Evolutionary conservation across 2,113 vertebrate genomes (phyloP).

Genomic region (Ovis canadensis): DNA sequence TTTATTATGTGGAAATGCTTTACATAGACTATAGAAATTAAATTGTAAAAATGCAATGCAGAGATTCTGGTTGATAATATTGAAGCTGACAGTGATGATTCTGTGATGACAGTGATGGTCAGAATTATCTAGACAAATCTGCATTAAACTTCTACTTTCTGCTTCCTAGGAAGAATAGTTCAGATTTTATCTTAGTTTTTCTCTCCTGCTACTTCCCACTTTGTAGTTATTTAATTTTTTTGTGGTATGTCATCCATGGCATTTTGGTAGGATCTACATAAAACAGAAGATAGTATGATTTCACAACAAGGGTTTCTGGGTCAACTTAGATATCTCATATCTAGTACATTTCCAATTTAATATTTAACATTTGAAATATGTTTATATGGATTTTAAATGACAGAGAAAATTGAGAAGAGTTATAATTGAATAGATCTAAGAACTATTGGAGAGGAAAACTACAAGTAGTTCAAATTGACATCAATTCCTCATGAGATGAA

Average conservation of each 20-base stretch:
- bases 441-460: neutral
- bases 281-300: neutral
- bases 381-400: slow-evolving; percentile 41
- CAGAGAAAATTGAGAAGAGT: neutral
- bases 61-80: neutral
- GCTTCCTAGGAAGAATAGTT: neutral
- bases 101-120: neutral
- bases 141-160: neutral
- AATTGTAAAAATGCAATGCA: neutral
- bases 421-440: neutral
- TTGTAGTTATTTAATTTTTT: neutral
- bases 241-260: neutral
- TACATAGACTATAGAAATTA: neutral
- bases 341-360: slow-evolving; percentile 17
- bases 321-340: slow-evolving; percentile 5
- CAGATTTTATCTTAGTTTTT: neutral
- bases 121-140: neutral
- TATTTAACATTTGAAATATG: slow-evolving; percentile 21
- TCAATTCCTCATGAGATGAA: neutral
- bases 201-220: neutral
- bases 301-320: slow-evolving; percentile 37
- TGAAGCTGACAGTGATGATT: neutral
- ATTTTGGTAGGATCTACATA: neutral
- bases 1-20: neutral
- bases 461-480: neutral